phyloP scores from a whole-genome alignment of 1,140 invertebrate genomes.

The Brachystomella parvula region DNA sequence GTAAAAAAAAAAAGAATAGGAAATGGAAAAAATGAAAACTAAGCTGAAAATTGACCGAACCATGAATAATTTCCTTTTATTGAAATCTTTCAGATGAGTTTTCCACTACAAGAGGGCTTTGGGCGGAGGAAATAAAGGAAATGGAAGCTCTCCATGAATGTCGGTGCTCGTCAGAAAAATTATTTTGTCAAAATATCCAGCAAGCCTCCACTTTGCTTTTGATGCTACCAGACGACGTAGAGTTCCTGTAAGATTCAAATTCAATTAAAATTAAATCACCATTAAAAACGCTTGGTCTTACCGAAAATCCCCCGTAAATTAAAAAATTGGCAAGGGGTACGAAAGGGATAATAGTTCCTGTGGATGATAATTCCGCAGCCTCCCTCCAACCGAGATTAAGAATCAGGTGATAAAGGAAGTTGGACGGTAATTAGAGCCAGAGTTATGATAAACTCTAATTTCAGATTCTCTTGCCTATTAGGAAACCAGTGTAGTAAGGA shows the following conservation, averaged over 20 bases:
- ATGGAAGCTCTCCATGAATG: slow-evolving; percentile 12
- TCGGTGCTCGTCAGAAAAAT: slow-evolving; percentile 35
- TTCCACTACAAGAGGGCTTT: background rate
- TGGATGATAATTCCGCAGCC: too few relatives aligned
- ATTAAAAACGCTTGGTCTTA: background rate
- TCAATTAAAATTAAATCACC: background rate
- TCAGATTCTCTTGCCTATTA: too few relatives aligned
- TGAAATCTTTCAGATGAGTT: background rate
- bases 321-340: too few relatives aligned
- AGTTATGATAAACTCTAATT: too few relatives aligned
- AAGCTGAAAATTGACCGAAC: background rate
- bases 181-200: slow-evolving; percentile 37
- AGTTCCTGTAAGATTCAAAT: slow-evolving; percentile 33
- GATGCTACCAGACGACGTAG: slow-evolving; percentile 27
- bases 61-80: background rate
- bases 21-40: too few relatives aligned
- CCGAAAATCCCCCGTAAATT: too few relatives aligned
- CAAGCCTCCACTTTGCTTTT: slow-evolving; percentile 14
- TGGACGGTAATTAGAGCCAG: too few relatives aligned
- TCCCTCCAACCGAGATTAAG: too few relatives aligned
- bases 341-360: too few relatives aligned
- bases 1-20: too few relatives aligned
- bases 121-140: background rate
- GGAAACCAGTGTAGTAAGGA: too few relatives aligned
- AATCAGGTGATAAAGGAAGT: too few relatives aligned